Evolutionary conservation across 2,797 vertebrate species (phyloP), one percentile per base, ranked within the genome.

Genomic region (Hippoglossus hippoglossus): DNA sequence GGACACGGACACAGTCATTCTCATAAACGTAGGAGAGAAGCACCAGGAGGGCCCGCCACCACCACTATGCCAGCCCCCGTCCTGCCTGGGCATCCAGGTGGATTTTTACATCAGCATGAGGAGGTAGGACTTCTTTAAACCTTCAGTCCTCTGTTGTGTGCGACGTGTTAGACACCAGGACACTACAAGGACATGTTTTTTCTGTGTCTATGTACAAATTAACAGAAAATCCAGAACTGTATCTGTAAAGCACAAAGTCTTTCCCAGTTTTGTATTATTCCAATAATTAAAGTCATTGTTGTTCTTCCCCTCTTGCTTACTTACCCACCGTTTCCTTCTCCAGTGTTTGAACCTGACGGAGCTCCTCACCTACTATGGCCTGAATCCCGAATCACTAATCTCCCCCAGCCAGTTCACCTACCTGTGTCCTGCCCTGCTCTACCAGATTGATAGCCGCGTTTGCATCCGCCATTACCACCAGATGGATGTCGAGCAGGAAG

Each of bases 281-380:
- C 7, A 31, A 7, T 8, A 31, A 31, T 31, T 31, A 31, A 7
- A 31, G 28, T 31, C 28, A 31, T 31, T 31, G 28, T 31, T 31
- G 28, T 31, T 31, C 6, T 31, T 39, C 19, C 11, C 10, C 12
- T 61, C 25, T 31, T 6, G 8, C 22, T 63, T 19, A 16, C 50
- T 16, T 41, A 67, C 25, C 1, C 36, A 0, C 4, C 19, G 1
- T 62, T 22, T 39, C 18, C 15, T 24, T 67, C 49, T 61, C 21
- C 93, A 99, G 98, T 99, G 98, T 90, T 85, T 99, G 88, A 99
- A 99, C 84, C 94, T 97, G 79, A 98, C 97, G 11, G 95, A 97
- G 92, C 94, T 99, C 71, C 94, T 99, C 52, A 75, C 80, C 54
- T 90, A 96, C 91, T 98, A 97, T 2, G 97, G 98, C 65, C 89